phyloP scores from a whole-genome alignment of 2,113 vertebrate species.

The Tragelaphus buxtoni region DNA sequence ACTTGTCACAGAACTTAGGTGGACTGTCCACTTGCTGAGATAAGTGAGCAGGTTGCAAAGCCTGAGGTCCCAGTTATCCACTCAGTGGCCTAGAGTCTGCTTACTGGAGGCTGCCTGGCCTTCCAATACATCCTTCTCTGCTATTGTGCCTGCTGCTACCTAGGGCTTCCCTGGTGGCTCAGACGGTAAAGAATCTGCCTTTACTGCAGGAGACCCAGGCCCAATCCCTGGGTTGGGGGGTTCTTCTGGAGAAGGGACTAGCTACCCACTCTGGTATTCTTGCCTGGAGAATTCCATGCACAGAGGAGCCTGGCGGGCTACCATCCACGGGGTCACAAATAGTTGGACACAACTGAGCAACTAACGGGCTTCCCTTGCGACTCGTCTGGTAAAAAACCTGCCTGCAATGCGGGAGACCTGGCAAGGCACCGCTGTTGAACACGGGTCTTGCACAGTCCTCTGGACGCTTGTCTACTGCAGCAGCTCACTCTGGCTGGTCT shows the following conservation, averaged over 20 bases:
- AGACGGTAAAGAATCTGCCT: not conserved
- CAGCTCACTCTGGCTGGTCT: not conserved
- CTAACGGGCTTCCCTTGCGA: not conserved
- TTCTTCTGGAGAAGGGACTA: not conserved
- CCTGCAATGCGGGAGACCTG: not conserved
- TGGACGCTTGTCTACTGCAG: rapidly evolving
- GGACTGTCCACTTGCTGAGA: not conserved
- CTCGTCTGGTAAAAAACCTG: not conserved
- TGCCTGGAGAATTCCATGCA: not conserved
- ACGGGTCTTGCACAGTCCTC: not conserved
- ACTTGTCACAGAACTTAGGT: not conserved
- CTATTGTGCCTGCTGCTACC: not conserved
- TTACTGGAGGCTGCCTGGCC: not conserved
- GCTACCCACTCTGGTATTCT: not conserved
- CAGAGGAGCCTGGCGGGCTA: not conserved
- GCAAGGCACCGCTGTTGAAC: not conserved
- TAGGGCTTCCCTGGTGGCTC: not conserved
- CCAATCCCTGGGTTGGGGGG: not conserved
- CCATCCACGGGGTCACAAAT: not conserved
- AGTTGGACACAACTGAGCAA: not conserved
- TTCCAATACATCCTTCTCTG: not conserved
- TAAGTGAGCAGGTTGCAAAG: not conserved
- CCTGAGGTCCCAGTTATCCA: not conserved
- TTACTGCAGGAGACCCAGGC: not conserved
- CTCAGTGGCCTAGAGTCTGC: not conserved